phyloP scores from a whole-genome alignment of 2,888 invertebrate species.

The Drosophila antonietae region DNA sequence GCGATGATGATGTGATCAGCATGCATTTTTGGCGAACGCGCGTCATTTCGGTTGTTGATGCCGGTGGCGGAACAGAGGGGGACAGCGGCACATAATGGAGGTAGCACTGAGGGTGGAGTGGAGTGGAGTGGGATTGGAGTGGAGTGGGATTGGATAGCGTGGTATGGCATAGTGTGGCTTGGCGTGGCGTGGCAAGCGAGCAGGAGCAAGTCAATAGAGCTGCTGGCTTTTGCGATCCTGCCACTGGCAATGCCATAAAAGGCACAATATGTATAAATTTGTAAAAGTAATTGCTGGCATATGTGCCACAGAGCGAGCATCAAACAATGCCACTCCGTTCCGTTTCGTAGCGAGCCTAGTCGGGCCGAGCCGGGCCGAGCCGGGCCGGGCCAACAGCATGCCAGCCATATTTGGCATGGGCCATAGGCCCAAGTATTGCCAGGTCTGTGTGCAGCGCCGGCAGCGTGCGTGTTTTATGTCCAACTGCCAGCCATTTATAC shows the following conservation, averaged over 20 bases:
- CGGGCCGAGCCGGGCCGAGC: conserved; percentile 26
- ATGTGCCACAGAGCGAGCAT: conserved; percentile 66
- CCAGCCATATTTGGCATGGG: conserved; percentile 69
- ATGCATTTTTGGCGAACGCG: conserved; percentile 76
- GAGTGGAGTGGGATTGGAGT: not conserved
- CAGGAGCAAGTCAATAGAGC: conserved; percentile 60
- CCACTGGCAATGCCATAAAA: conserved; percentile 76
- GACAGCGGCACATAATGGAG: conserved; percentile 3
- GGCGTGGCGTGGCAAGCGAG: conserved; percentile 9
- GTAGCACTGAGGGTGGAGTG: not conserved
- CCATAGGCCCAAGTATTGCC: conserved; percentile 69
- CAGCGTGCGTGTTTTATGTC: conserved; percentile 77
- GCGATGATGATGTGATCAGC: conserved; percentile 68
- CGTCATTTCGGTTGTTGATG: conserved; percentile 76
- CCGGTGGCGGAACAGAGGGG: conserved; percentile 32
- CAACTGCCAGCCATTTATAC: conserved; percentile 80
- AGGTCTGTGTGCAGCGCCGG: conserved; percentile 39
- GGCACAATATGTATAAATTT: conserved; percentile 83
- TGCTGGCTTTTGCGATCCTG: conserved; percentile 56
- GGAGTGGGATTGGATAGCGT: not conserved
- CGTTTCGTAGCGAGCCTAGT: conserved; percentile 15
- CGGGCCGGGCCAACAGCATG: conserved; percentile 49
- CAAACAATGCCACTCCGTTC: conserved; percentile 67
- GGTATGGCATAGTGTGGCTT: not conserved
- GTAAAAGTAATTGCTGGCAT: conserved; percentile 83